Conservation (phyloP, 2,797 vertebrate genomes). For the Pangasius mekongensis region DNA sequence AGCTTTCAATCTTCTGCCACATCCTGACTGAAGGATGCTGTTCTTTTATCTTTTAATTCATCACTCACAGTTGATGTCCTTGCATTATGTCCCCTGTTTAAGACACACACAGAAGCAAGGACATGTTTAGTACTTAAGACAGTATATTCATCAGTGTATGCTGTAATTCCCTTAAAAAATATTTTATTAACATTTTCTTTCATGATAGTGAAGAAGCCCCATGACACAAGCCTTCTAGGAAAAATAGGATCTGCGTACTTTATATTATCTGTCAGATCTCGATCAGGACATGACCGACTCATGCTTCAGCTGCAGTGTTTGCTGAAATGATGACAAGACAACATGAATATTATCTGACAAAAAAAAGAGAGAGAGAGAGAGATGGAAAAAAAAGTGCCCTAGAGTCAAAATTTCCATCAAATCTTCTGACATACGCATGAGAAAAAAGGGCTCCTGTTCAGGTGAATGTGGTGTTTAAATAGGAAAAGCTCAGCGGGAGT, state of each 20-base stretch:
- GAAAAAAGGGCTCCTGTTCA: neutral
- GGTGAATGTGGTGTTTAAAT: slow-evolving; percentile 17
- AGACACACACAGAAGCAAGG: neutral
- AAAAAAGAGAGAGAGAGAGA: neutral
- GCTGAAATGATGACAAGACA: neutral
- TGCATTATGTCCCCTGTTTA: neutral
- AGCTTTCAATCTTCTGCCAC: neutral
- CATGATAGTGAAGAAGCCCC: neutral
- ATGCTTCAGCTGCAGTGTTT: slow-evolving; percentile 2
- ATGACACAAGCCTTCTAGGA: neutral
- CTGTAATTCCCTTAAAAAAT: neutral
- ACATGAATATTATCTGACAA: neutral
- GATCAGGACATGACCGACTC: neutral
- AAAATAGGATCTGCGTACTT: neutral
- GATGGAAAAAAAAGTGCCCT: neutral
- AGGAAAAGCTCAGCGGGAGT: slow-evolving; percentile 36
- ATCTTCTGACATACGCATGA: slow-evolving; percentile 26
- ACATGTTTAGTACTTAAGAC: neutral
- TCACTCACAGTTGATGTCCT: neutral
- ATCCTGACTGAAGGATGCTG: neutral
- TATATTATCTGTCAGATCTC: neutral
- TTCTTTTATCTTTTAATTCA: neutral
- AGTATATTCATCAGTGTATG: neutral
- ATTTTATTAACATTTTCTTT: neutral
- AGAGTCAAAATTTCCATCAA: slow-evolving; percentile 16